Evolutionary conservation across 2,113 vertebrate species (phyloP).

Genomic region (Myotis davidii): DNA sequence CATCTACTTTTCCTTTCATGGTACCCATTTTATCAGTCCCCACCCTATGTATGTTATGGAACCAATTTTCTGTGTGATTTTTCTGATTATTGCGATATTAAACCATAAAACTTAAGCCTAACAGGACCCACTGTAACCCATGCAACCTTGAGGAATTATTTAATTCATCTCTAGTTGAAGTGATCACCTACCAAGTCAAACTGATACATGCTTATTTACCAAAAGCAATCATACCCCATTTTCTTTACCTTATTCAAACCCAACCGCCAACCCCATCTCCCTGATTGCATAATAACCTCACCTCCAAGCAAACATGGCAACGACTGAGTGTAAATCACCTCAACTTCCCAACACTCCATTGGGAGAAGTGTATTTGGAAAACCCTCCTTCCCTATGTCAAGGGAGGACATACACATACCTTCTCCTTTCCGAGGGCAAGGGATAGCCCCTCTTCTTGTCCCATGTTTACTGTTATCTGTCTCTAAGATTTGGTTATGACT

Average conservation of each 20-base stretch:
- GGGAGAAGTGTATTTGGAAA: not conserved
- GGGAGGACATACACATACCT: not conserved
- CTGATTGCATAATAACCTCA: not conserved
- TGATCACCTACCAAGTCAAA: not conserved
- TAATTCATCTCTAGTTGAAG: not conserved
- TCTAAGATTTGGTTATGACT: not conserved
- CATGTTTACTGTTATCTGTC: not conserved
- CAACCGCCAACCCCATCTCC: not conserved
- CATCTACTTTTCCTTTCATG: not conserved
- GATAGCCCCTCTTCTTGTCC: not conserved
- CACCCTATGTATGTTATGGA: not conserved
- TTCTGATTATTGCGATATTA: not conserved
- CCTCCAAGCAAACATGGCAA: not conserved
- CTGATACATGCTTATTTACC: not conserved
- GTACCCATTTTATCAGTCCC: not conserved
- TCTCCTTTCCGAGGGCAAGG: not conserved
- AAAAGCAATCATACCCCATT: not conserved
- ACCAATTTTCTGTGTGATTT: constrained; percentile 25
- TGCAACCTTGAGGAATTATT: not conserved
- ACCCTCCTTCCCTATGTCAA: not conserved
- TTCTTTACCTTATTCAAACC: not conserved
- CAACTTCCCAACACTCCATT: not conserved
- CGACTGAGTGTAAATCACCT: not conserved
- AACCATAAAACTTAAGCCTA: constrained; percentile 16
- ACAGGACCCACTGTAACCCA: not conserved